Evolutionary conservation across 2,888 invertebrate genomes (phyloP).

Genomic region (Argyra leucocephala): DNA sequence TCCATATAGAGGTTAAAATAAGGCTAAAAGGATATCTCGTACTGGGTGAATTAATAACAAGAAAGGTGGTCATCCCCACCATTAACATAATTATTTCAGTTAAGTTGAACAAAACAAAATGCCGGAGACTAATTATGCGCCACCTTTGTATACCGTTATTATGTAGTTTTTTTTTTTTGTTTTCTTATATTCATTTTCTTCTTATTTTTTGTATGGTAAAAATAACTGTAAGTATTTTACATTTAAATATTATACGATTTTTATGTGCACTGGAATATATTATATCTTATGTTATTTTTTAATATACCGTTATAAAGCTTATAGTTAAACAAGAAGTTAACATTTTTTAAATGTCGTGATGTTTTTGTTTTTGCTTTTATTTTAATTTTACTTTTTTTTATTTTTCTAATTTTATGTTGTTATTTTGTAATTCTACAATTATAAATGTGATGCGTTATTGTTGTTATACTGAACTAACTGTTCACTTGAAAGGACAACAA

Average conservation of each 20-base stretch:
- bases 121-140: background rate
- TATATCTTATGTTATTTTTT: no score
- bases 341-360: constrained; percentile 2
- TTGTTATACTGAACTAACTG: background rate
- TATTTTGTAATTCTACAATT: background rate
- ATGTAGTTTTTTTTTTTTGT: background rate
- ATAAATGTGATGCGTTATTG: background rate
- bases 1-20: no score
- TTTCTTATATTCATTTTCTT: background rate
- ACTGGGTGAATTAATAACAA: background rate
- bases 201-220: background rate
- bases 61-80: background rate
- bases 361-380: no score
- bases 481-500: no score
- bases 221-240: background rate
- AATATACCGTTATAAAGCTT: background rate
- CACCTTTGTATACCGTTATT: constrained; percentile 1
- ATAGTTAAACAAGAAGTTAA: background rate
- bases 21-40: background rate
- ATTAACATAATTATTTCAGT: constrained; percentile 1
- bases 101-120: background rate
- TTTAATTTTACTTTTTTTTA: no score
- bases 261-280: background rate
- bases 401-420: no score
- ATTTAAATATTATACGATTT: background rate